phyloP scores from a whole-genome alignment of 2,888 invertebrate genomes.

The Vanessa cardui region DNA sequence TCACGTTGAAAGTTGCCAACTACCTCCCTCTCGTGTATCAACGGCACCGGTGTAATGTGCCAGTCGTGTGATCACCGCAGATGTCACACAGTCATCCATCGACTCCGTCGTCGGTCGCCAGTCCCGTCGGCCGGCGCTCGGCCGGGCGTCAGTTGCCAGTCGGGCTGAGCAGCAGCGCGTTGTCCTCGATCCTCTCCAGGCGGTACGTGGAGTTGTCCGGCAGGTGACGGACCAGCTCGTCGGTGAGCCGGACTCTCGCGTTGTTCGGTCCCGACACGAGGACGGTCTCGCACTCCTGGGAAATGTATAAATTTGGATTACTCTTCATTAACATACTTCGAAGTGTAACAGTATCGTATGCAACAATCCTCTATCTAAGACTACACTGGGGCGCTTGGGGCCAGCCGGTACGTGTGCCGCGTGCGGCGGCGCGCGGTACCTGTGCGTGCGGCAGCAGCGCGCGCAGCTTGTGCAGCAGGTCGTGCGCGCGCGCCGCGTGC shows the following conservation, averaged over 20 bases:
- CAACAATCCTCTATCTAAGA: too few relatives aligned
- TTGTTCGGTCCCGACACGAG: slow-evolving; percentile 92
- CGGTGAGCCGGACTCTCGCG: slow-evolving; percentile 91
- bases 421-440: not conserved
- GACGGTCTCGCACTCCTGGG: slow-evolving; percentile 84
- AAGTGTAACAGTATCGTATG: too few relatives aligned
- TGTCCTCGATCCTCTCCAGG: slow-evolving; percentile 62
- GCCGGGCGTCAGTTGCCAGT: slow-evolving; percentile 42
- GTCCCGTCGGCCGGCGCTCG: not conserved
- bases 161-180: slow-evolving; percentile 51
- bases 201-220: slow-evolving; percentile 84
- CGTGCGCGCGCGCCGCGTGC: slow-evolving; percentile 85
- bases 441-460: slow-evolving; percentile 72
- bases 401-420: too few relatives aligned
- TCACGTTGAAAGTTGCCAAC: too few relatives aligned
- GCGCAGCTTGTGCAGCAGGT: slow-evolving; percentile 86
- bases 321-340: too few relatives aligned
- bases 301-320: too few relatives aligned
- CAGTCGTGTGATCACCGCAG: not conserved
- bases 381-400: too few relatives aligned
- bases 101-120: not conserved
- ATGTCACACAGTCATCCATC: not conserved
- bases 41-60: not conserved
- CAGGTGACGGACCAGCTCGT: slow-evolving; percentile 92
- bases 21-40: too few relatives aligned